Evolutionary conservation across 2,888 invertebrate species (phyloP).

Genomic region (Oxyteleia sp.): DNA sequence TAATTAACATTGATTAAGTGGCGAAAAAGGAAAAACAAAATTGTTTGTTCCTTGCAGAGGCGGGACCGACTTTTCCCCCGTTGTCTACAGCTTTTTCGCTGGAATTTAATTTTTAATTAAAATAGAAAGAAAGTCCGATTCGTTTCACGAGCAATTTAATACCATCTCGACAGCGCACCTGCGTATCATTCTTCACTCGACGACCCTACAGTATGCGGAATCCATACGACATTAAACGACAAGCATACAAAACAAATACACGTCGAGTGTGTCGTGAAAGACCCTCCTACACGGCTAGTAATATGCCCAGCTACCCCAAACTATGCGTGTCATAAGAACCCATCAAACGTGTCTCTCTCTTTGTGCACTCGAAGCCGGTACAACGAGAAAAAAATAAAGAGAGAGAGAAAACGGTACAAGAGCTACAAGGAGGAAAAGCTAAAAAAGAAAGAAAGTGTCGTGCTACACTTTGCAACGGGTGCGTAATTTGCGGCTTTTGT

Average conservation of each 20-base stretch:
- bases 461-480: constrained; percentile 53
- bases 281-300: constrained; percentile 66
- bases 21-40: no score
- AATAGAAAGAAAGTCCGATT: constrained; percentile 80
- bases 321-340: constrained; percentile 69
- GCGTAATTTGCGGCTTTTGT: constrained; percentile 65
- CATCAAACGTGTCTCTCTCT: constrained; percentile 58
- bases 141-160: constrained; percentile 80
- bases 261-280: constrained; percentile 67
- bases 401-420: no score
- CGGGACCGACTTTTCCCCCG: background rate
- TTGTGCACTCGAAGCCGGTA: constrained; percentile 31
- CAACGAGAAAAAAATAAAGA: no score
- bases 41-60: no score
- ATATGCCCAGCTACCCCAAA: constrained; percentile 67
- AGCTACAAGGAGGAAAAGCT: constrained; percentile 48
- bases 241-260: constrained; percentile 83
- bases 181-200: constrained; percentile 80
- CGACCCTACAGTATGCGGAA: constrained; percentile 77
- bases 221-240: constrained; percentile 80
- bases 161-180: constrained; percentile 81
- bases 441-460: constrained; percentile 39
- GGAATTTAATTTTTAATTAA: constrained; percentile 83
- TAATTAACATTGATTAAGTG: constrained; percentile 25
- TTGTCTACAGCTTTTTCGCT: constrained; percentile 9